A percentile compares a stretch with the other conserved stretches of the same genome.
Evolutionary conservation across 2,797 vertebrate genomes (phyloP).

Genomic region (Champsocephalus esox): DNA sequence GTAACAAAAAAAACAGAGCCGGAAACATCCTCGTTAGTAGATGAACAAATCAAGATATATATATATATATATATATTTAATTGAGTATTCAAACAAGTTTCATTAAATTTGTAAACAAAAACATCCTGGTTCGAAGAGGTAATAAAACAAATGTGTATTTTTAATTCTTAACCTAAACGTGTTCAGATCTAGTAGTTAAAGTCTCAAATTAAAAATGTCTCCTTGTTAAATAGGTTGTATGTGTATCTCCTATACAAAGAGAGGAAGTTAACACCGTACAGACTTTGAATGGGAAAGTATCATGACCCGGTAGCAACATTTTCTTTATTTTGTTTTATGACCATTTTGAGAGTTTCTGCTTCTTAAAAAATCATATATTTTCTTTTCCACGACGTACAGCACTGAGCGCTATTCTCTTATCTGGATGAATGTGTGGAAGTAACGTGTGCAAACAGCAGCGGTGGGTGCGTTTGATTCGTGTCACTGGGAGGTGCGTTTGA

Average conservation of each 20-base stretch:
- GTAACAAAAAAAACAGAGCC: no score
- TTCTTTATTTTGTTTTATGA: neutral
- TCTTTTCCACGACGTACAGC: neutral
- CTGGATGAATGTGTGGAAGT: conserved; percentile 37
- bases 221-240: neutral
- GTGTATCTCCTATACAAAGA: neutral
- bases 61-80: no score
- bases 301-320: neutral
- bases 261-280: neutral
- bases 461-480: neutral
- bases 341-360: neutral
- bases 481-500: conserved; percentile 6
- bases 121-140: no score
- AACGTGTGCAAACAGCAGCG: neutral
- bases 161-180: neutral
- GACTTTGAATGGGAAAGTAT: neutral
- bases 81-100: no score
- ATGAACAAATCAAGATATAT: no score
- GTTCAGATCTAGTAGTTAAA: no score
- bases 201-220: no score
- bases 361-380: neutral
- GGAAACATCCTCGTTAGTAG: no score
- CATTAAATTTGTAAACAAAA: no score
- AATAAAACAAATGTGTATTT: no score
- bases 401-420: neutral